These are phyloP conservation scores for Athripsodes cinereus DNA, from an alignment of 2,888 invertebrate genomes.

Conservation along the genomic window DNA sequence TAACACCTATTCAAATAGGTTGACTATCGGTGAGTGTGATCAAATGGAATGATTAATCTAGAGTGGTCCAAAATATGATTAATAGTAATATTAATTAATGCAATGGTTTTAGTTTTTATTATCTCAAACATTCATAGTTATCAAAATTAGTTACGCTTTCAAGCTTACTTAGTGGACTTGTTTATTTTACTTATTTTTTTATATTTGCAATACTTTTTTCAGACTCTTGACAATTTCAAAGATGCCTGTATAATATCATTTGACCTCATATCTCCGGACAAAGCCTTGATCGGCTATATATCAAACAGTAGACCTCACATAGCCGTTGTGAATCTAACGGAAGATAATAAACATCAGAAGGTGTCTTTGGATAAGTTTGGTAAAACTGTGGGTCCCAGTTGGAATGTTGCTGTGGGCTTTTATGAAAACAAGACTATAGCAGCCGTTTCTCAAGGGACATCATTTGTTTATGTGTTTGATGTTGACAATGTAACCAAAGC, in stretches of 20 bases:
- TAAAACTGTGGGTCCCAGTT: constrained; percentile 31
- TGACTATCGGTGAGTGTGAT: too few relatives aligned
- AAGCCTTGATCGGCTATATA: constrained; percentile 38
- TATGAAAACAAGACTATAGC: constrained; percentile 40
- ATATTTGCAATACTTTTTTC: too few relatives aligned
- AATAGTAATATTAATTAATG: too few relatives aligned
- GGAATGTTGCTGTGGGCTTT: constrained; percentile 40
- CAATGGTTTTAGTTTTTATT: too few relatives aligned
- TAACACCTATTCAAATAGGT: too few relatives aligned
- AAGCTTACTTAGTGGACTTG: too few relatives aligned
- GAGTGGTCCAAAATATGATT: too few relatives aligned
- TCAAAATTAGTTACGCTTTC: too few relatives aligned
- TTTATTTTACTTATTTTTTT: too few relatives aligned
- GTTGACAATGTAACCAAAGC: constrained; percentile 30
- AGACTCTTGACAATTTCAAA: constrained; percentile 37
- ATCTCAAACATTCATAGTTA: too few relatives aligned
- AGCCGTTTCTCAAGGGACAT: constrained; percentile 41
- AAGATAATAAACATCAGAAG: constrained; percentile 31
- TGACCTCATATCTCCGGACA: constrained; percentile 38
- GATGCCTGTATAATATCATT: constrained; percentile 37
- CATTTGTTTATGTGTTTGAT: constrained; percentile 39
- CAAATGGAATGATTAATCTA: too few relatives aligned
- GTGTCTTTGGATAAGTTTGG: constrained; percentile 32
- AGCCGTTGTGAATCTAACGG: constrained; percentile 36
- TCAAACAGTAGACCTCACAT: constrained; percentile 29